phyloP scores from a whole-genome alignment of 2,888 invertebrate genomes.

The Neocrepidodera transversa region DNA sequence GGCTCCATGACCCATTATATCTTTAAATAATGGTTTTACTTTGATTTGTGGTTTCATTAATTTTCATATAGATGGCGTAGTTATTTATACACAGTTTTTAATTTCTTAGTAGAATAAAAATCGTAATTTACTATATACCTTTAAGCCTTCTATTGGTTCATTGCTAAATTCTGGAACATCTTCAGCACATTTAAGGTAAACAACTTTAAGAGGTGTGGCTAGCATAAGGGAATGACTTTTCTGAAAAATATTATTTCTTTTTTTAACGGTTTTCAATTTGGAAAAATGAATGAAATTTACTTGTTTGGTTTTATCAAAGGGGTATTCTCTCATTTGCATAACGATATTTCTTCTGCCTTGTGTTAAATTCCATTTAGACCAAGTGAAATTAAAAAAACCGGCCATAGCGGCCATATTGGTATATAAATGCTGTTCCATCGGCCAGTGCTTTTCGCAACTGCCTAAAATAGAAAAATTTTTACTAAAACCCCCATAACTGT shows the following conservation, averaged over 20 bases:
- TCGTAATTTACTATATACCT: too few species aligned
- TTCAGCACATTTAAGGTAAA: conserved; percentile 77
- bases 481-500: too few species aligned
- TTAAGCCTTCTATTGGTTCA: conserved; percentile 39
- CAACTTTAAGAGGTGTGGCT: conserved; percentile 73
- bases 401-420: conserved; percentile 79
- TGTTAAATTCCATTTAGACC: conserved; percentile 72
- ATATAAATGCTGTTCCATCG: conserved; percentile 77
- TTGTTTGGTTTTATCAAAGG: conserved; percentile 59
- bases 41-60: too few species aligned
- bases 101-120: too few species aligned
- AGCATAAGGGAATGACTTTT: conserved; percentile 60
- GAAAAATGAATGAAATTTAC: conserved; percentile 47
- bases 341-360: conserved; percentile 69
- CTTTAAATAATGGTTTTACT: too few species aligned
- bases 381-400: conserved; percentile 78
- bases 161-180: conserved; percentile 73
- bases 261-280: too few species aligned
- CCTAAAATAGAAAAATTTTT: conserved; percentile 48
- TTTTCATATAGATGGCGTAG: too few species aligned
- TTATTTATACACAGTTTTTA: too few species aligned
- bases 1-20: too few species aligned
- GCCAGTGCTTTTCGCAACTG: conserved; percentile 73
- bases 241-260: conserved; percentile 37
- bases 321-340: conserved; percentile 71